phyloP scores from a whole-genome alignment of 2,888 invertebrate species.

The Arge pagana region DNA sequence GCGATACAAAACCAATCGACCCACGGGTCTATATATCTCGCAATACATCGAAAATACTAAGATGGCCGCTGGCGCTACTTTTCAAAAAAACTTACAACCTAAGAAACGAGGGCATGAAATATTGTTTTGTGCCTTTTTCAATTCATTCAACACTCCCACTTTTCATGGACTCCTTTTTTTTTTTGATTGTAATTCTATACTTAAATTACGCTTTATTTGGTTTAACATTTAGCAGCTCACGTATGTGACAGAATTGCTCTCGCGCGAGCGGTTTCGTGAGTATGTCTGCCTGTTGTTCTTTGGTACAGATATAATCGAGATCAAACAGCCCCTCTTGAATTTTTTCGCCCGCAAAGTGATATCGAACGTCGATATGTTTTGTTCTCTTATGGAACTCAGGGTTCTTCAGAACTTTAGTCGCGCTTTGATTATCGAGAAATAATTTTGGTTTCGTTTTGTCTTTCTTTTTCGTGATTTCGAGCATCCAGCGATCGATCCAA shows the following conservation, averaged over 20 bases:
- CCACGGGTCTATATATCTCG: no score
- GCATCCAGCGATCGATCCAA: slow-evolving; percentile 20
- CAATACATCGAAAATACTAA: no score
- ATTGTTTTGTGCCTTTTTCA: no score
- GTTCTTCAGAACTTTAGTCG: slow-evolving; percentile 27
- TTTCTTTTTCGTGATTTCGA: slow-evolving; percentile 13
- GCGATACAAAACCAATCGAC: no score
- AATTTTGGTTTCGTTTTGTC: slow-evolving; percentile 12
- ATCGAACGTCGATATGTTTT: slow-evolving; percentile 28
- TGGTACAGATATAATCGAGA: slow-evolving; percentile 25
- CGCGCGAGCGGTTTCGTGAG: slow-evolving; percentile 28
- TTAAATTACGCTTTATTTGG: not conserved
- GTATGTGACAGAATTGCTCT: slow-evolving; percentile 3
- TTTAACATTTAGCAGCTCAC: slow-evolving; percentile 7
- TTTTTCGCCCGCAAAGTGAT: slow-evolving; percentile 26
- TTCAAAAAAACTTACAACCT: no score
- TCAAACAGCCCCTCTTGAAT: slow-evolving; percentile 21
- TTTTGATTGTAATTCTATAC: not conserved
- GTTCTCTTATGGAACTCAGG: slow-evolving; percentile 25
- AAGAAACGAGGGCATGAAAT: no score
- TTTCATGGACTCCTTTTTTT: not conserved
- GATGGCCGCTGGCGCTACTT: no score
- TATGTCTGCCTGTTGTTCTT: slow-evolving; percentile 29
- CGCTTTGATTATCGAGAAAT: slow-evolving; percentile 31
- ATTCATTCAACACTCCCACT: slow-evolving; percentile 38